Percentiles rank a stretch among this genome's conserved stretches.
These are phyloP conservation scores for Parazoanthus atlanticus DNA, from an alignment of 92 coral and sea anemone species.

Conservation along the genomic window DNA sequence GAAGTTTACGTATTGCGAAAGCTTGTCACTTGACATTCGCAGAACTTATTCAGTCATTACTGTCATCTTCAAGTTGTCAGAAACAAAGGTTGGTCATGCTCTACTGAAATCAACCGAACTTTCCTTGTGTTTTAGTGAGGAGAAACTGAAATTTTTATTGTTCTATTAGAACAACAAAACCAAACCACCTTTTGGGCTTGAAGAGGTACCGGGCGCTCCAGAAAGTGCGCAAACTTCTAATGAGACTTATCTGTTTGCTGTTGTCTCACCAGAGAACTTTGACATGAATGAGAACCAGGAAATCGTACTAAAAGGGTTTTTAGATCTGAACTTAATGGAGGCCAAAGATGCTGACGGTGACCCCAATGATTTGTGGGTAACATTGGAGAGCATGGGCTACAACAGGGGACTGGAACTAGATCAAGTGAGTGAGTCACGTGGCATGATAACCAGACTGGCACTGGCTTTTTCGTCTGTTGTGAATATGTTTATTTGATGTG, in stretches of 20 bases:
- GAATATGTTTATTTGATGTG: neutral
- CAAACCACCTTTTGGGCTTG: no score
- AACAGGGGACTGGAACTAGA: slow-evolving; percentile 89
- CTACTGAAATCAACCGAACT: no score
- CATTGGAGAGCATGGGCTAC: slow-evolving; percentile 94
- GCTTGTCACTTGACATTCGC: no score
- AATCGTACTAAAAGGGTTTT: slow-evolving; percentile 90
- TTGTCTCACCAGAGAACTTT: slow-evolving; percentile 77
- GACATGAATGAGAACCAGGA: slow-evolving; percentile 85
- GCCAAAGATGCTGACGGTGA: slow-evolving; percentile 98
- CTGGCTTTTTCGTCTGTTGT: neutral
- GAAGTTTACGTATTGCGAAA: no score
- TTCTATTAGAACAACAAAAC: no score
- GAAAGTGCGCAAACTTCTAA: neutral
- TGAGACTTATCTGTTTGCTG: neutral
- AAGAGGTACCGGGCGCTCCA: neutral
- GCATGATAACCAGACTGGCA: neutral
- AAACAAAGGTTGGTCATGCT: no score
- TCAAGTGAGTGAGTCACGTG: slow-evolving; percentile 66
- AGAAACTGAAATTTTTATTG: no score
- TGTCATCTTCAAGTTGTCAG: no score
- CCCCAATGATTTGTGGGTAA: slow-evolving; percentile 96
- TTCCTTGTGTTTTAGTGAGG: no score
- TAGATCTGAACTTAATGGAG: slow-evolving; percentile 95
- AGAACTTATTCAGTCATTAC: no score